Evolutionary conservation across 2,113 vertebrate species (phyloP).

Genomic region (Tinamus guttatus): DNA sequence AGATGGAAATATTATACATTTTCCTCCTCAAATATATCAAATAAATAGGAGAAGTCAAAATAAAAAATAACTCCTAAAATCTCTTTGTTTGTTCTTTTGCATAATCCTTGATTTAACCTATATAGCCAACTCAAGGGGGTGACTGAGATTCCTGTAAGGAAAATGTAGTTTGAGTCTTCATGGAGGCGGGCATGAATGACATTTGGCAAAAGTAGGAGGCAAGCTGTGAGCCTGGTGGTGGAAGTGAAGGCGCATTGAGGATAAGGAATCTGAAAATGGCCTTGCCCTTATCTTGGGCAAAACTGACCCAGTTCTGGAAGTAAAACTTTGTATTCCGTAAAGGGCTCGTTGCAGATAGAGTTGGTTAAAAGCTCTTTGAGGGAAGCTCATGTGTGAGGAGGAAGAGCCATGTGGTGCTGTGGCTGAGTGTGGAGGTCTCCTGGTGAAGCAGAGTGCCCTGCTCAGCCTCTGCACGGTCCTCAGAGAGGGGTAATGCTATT

Average conservation of each 20-base stretch:
- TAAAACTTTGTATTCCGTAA: not conserved
- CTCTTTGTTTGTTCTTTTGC: not conserved
- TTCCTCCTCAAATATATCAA: not conserved
- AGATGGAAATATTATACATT: not conserved
- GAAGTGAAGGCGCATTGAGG: not conserved
- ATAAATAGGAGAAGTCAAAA: not conserved
- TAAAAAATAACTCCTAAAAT: not conserved
- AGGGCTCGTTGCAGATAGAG: rapidly evolving
- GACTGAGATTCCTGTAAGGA: not conserved
- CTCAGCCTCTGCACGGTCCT: rapidly evolving
- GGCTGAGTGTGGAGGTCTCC: not conserved
- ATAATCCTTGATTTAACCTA: not conserved
- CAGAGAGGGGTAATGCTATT: not conserved
- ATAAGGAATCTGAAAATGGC: not conserved
- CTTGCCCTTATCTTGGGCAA: not conserved
- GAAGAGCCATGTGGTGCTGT: rapidly evolving
- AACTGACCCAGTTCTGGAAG: not conserved
- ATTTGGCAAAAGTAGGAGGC: not conserved
- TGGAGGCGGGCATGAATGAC: not conserved
- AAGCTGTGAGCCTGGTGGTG: not conserved
- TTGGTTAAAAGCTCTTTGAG: not conserved
- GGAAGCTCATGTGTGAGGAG: not conserved
- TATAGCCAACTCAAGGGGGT: not conserved
- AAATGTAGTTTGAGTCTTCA: not conserved
- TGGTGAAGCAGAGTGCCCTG: not conserved